Conservation (phyloP, 2,888 invertebrate genomes). For the Apodemia hepburni region DNA sequence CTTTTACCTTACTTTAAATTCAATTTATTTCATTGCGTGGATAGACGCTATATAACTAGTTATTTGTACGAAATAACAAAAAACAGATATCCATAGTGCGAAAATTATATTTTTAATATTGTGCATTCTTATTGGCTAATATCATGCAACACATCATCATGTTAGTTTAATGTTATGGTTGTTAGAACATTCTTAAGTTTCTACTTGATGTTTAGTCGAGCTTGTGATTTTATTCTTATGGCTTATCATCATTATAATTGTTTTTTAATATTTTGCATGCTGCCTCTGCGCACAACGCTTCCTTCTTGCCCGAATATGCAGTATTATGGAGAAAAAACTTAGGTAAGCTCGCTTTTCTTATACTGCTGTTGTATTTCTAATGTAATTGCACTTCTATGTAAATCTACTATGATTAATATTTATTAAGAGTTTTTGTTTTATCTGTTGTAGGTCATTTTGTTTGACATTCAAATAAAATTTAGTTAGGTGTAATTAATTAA, state of each 20-base stretch:
- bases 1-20: background rate
- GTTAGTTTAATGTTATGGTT: constrained; percentile 4
- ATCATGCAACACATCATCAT: constrained; percentile 8
- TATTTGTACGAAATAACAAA: background rate
- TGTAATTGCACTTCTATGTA: background rate
- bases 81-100: background rate
- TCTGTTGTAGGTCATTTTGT: background rate
- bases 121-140: constrained; percentile 20
- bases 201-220: constrained; percentile 22
- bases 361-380: constrained; percentile 15
- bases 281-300: constrained; percentile 80
- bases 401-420: background rate
- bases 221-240: constrained; percentile 32
- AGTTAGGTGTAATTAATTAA: too few species aligned
- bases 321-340: constrained; percentile 92
- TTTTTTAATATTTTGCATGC: constrained; percentile 77
- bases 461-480: too few species aligned
- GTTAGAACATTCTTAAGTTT: background rate
- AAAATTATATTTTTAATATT: background rate
- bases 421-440: background rate
- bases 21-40: background rate
- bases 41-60: background rate
- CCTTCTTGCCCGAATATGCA: constrained; percentile 80
- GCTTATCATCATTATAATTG: constrained; percentile 62
- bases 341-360: constrained; percentile 81